Evolutionary conservation across 2,888 invertebrate genomes (phyloP), one percentile per base, ranked within the genome.

Genomic region (Caenorhabditis doughertyi): DNA sequence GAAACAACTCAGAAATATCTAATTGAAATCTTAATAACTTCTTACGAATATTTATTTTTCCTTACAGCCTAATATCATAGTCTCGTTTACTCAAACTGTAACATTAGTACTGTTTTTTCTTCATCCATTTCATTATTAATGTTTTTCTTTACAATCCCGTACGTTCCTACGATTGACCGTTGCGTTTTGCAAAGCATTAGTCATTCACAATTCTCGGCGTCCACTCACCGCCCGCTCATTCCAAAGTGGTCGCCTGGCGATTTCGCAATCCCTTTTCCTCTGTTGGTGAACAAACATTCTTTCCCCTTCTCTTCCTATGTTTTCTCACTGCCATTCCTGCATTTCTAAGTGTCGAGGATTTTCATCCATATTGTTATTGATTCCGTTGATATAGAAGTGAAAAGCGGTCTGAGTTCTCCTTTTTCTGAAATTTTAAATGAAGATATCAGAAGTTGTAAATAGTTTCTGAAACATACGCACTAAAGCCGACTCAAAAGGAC

Each of bases 181-280:
- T 25, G 3, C n/a, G 21, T 5, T 18, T 39, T 21, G 5, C 35
- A 58, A 44, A 73, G 21, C 53, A 73, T 73, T 64, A 53, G 64
- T 64, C 62, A 64, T 55, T 73, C 72, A 35, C 53, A 62, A 53
- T 73, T 55, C 62, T 35, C 27, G 13, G 23, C 53, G 62, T 35
- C 64, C 72, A 53, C 72, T 44, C 72, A 64, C 53, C 47, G 21
- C 18, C 53, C 42, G 51, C 29, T 29, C 64, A 39, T 44, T 64
- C 47, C 32, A 49, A 49, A 64, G 64, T 64, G 64, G 64, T 27
- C 55, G 44, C 18, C n/a, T 23, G 42, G 23, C 64, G 51, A 73
- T 73, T 73, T 73, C 72, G 72, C 72, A 73, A 73, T 62, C 35
- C 29, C 13, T 29, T 32, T 62, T n/a, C 13, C 44, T 25, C 42